Evolutionary conservation across 2,888 invertebrate genomes (phyloP), one percentile per base, ranked within the genome.

Genomic region (Venusia cambrica): DNA sequence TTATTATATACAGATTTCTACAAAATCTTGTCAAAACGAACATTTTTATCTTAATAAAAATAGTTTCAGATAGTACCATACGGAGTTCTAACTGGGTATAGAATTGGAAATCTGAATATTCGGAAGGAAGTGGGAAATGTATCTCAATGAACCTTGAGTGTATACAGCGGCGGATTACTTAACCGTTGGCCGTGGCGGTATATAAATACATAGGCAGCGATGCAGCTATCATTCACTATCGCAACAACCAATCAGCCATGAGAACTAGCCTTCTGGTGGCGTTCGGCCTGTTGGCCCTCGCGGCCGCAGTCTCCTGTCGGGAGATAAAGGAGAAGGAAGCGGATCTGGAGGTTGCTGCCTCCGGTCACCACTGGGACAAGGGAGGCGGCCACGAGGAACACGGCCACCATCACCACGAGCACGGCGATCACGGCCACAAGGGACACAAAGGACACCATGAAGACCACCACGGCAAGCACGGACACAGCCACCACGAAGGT

Each of bases 391-490:
- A 90, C 45, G 90, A 91, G 87, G 87, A 90, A 51, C 90, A 92
- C 54, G 87, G 81, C 0, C 90, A 90, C 45, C 90, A 92, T 48
- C 90, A 90, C 60, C 87, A 88, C 33, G 88, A 89, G 9, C 89
- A 91, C 47, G 92, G 92, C 0, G 90, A 88, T 29, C 89, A 92
- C 50, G 90, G 87, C 22, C 90, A 92, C 52, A 92, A 92, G 51
- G 91, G 91, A 2, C 92, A 93, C 77, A 91, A 92, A 55, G 89
- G 90, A 1, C 87, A 90, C 44, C 92, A 93, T 49, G 88, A 89
- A 19, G 81, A 91, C 48, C 89, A 90, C 48, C 91, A 92, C 56
- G 90, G 91, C 4, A 80, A 91, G 30, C 90, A 92, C 44, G 93
- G 93, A 0, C 92, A 93, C 56, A 90, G 91, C 60, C 91, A 93